Evolutionary conservation across 1,140 invertebrate species (phyloP), one percentile per base, ranked within the genome.

Genomic region (Riptortus pedestris): DNA sequence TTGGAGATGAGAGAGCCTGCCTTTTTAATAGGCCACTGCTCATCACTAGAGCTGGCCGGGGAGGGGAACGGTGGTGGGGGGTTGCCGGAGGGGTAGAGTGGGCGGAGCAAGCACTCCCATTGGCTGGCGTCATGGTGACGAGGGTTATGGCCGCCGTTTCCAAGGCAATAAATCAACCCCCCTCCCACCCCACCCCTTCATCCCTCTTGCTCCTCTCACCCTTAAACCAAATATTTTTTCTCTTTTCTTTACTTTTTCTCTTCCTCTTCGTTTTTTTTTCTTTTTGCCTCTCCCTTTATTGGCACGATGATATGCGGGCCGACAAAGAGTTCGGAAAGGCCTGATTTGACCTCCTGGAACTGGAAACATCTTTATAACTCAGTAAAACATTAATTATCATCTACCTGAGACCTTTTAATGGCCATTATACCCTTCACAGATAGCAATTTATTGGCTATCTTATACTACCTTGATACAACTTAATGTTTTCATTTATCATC

Each of bases 401-500:
- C 51, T 55, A 55, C 51, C 51, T 55, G 18, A 55, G 22, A 38
- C 31, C 45, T 24, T 12, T 14, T 55, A 55, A 55, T 9, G 51
- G 24, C 51, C 51, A 55, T 55, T 55, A 55, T 24, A 55, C 20
- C 51, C 12, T 22, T 55, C 45, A 4, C 9, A 20, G 51, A 12
- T 55, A 3, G 22, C 5, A 14, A 55, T 18, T 55, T 24, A 24
- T 18, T 26, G 20, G 14, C 51, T 18, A 55, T 24, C 51, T 55
- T 24, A 20, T 24, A 24, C 51, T 18, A 24, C 4, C 51, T 24
- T 55, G 22, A 55, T 55, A 55, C 51, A 55, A 55, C 20, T 55
- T 55, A 55, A 55, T 55, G 51, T 24, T 55, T 55, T 55, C 51
- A 55, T 55, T 24, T 55, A 55, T 55, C 51, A 55, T 55, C 24